Evolutionary conservation across 2,888 invertebrate genomes (phyloP).

Genomic region (Leptinotarsa juncta): DNA sequence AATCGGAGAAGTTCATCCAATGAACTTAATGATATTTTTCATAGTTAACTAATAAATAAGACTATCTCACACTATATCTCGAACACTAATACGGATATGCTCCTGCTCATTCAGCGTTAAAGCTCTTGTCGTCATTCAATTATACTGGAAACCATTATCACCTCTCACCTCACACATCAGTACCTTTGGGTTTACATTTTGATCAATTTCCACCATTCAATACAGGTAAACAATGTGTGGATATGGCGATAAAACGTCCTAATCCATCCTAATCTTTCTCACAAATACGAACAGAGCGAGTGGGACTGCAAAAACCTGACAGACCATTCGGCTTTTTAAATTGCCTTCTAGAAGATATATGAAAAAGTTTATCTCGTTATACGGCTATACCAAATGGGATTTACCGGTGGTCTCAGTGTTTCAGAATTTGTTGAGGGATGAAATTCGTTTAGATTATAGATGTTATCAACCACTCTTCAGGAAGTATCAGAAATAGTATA

Average conservation of each 20-base stretch:
- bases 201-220: neutral
- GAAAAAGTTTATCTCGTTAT: conserved; percentile 12
- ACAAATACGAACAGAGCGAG: conserved; percentile 1
- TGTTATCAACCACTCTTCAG: no score
- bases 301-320: conserved; percentile 3
- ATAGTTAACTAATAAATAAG: no score
- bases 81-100: no score
- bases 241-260: neutral
- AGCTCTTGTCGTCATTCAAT: no score
- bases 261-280: neutral
- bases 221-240: neutral
- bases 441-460: no score
- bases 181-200: neutral
- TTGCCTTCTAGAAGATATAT: neutral
- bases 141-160: no score
- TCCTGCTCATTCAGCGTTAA: no score
- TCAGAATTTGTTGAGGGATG: no score
- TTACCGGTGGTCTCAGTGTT: neutral
- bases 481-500: no score
- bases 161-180: neutral
- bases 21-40: no score
- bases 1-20: no score
- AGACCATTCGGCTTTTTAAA: neutral
- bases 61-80: no score
- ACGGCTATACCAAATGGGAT: neutral